phyloP scores from a whole-genome alignment of 1,140 invertebrate genomes.

The Triops longicaudatus region DNA sequence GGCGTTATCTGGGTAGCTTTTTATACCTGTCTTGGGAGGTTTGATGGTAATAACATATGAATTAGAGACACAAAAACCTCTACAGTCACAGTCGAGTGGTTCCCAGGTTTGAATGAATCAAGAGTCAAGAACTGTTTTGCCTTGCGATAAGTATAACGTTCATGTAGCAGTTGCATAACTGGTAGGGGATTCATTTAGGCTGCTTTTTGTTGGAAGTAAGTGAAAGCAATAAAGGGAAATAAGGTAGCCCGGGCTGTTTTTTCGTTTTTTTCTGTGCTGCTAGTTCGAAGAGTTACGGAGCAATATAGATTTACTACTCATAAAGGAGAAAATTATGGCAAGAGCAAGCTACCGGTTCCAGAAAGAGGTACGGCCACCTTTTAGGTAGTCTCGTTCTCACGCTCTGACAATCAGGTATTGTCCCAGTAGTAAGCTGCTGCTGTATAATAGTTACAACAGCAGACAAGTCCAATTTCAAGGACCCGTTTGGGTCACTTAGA shows the following conservation, averaged over 20 bases:
- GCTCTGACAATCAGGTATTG: constrained; percentile 3
- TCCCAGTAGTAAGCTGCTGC: constrained; percentile 5
- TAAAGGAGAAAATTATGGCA: constrained; percentile 12
- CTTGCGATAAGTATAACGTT: neutral
- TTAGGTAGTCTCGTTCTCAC: constrained; percentile 11
- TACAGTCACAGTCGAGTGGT: too few relatives aligned
- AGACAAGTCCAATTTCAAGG: constrained; percentile 7
- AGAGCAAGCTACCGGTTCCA: constrained; percentile 7
- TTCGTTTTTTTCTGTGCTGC: too few relatives aligned
- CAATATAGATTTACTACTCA: neutral
- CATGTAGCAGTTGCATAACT: neutral
- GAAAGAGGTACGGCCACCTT: neutral
- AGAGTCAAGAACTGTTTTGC: neutral
- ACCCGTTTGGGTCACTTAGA: constrained; percentile 11
- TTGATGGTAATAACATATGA: too few relatives aligned
- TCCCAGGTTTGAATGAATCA: too few relatives aligned
- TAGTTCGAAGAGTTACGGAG: neutral
- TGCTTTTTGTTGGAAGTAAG: neutral
- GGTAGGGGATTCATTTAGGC: neutral
- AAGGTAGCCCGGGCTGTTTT: neutral
- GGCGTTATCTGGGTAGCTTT: too few relatives aligned
- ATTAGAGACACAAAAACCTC: too few relatives aligned
- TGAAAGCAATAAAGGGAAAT: neutral
- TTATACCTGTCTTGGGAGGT: too few relatives aligned
- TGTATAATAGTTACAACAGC: constrained; percentile 12